phyloP scores from a whole-genome alignment of 2,888 invertebrate species.

The Phlogophora meticulosa region DNA sequence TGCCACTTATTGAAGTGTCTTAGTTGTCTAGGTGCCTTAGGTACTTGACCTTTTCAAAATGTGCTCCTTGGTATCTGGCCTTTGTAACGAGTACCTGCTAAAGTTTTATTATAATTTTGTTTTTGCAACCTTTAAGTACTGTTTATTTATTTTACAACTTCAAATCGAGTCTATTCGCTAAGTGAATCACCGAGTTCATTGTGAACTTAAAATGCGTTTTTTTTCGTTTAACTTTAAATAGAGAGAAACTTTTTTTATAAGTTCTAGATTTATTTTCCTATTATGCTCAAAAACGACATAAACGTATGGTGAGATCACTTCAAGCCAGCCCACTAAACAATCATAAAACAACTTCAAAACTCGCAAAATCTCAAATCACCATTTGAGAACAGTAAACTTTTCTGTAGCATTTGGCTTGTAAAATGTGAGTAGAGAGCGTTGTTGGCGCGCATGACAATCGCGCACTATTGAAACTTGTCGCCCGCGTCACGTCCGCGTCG shows the following conservation, averaged over 20 bases:
- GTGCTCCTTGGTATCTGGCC: constrained; percentile 8
- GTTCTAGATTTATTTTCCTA: not conserved
- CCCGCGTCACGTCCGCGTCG: constrained; percentile 61
- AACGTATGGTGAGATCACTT: not conserved
- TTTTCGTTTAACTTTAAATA: not conserved
- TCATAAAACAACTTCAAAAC: constrained; percentile 16
- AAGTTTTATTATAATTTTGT: not conserved
- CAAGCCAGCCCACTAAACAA: constrained; percentile 4
- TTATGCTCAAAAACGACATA: not conserved
- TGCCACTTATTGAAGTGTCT: constrained; percentile 10
- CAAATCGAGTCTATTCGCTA: no score
- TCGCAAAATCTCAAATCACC: constrained; percentile 21
- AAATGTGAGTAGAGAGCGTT: constrained; percentile 31
- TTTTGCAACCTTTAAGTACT: no score
- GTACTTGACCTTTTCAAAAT: constrained; percentile 11
- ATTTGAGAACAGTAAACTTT: constrained; percentile 20
- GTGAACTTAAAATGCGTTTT: not conserved
- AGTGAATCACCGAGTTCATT: no score
- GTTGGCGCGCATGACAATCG: constrained; percentile 55
- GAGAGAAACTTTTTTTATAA: not conserved
- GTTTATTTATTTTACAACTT: not conserved
- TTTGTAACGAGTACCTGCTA: not conserved
- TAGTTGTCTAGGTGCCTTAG: not conserved
- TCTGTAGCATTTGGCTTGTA: constrained; percentile 48
- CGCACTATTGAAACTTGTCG: constrained; percentile 65